phyloP scores from a whole-genome alignment of 2,888 invertebrate species.

The Plutella xylostella region DNA sequence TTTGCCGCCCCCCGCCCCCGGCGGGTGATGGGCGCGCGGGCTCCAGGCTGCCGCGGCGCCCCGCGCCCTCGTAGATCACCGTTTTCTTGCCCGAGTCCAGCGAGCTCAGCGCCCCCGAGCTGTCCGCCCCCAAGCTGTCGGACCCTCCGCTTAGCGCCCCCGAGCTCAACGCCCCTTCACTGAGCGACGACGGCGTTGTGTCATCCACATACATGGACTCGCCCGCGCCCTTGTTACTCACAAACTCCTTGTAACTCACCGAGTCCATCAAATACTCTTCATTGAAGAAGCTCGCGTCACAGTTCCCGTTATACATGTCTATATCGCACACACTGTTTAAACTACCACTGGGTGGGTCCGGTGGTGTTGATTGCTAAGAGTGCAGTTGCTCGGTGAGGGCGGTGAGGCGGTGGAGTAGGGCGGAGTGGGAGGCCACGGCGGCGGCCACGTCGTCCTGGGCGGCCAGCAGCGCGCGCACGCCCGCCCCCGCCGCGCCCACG shows the following conservation, averaged over 20 bases:
- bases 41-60: no score
- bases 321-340: no score
- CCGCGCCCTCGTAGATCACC: constrained; percentile 25
- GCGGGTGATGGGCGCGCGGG: background rate
- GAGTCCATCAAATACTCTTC: no score
- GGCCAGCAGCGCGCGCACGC: constrained; percentile 38
- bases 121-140: constrained; percentile 16
- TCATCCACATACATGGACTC: background rate
- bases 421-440: constrained; percentile 30
- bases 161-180: no score
- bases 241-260: no score
- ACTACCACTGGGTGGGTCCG: no score
- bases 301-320: no score
- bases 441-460: constrained; percentile 38
- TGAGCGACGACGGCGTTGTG: no score
- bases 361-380: constrained; percentile 26
- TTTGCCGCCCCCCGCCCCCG: no score
- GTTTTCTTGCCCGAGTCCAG: constrained; percentile 25
- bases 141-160: no score
- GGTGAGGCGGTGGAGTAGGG: constrained; percentile 27
- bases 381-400: constrained; percentile 19
- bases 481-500: constrained; percentile 27
- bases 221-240: background rate
- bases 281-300: no score
- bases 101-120: constrained; percentile 18